Evolutionary conservation across 2,888 invertebrate genomes (phyloP), one percentile per base, ranked within the genome.

Genomic region (Drosophila mimetica): DNA sequence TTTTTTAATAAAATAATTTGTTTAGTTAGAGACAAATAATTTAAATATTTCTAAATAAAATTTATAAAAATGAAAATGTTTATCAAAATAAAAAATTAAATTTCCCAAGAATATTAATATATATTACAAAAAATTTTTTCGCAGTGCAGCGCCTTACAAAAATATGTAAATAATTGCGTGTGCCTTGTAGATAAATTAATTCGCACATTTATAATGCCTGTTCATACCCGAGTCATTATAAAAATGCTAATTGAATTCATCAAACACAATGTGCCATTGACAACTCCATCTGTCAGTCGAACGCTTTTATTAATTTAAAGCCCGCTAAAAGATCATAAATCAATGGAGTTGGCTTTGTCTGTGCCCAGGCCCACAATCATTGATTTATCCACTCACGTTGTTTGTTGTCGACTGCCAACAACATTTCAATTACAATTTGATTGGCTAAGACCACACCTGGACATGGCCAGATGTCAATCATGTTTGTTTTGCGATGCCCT

Each of bases 351-450:
- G 75, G 69, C 77, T 57, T 63, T 74, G 79, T 80, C 70, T 47
- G 37, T 63, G 70, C 70, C 52, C 36, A n/a, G 14, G 42, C 44
- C 25, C 61, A 30, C 60, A 46, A 57, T 25, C 42, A 41, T 51
- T 42, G 58, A 65, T 75, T 63, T 47, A 59, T 64, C 42, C 48
- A 63, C 34, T 63, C 34, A 42, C 63, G 41, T 59, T 50, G 64
- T 61, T 75, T 48, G 55, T 50, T 78, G 82, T 67, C 76, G 46
- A 47, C 57, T 79, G 79, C 71, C 79, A 67, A 65, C 80, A 86
- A 82, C 87, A 82, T 84, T 84, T 82, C 78, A 86, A 86, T 81
- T 71, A 55, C 48, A 32, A 20, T 77, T 60, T 48, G 46, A 64
- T 57, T 59, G 63, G 28, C 30, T 3, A 58, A 53, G 74, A 76